Conservation (phyloP, 1,140 invertebrate species). For the Glossosoma conforme region DNA sequence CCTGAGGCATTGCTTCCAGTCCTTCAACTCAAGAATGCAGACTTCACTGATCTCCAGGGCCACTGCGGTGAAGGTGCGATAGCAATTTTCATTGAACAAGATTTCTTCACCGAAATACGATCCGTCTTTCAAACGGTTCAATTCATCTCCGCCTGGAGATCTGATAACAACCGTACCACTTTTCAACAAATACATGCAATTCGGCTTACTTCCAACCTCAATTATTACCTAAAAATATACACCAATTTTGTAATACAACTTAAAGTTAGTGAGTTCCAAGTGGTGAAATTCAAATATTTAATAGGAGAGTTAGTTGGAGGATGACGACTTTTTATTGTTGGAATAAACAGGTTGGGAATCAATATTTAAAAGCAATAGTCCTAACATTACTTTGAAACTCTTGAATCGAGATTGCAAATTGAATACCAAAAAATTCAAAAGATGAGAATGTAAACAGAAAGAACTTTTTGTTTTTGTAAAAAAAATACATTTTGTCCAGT, state of each 20-base stretch:
- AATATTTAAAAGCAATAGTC: too few relatives aligned
- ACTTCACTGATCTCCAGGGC: conserved; percentile 11
- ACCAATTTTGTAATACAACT: not conserved
- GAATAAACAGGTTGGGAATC: too few relatives aligned
- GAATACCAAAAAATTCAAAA: too few relatives aligned
- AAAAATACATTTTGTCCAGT: too few relatives aligned
- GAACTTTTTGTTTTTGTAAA: too few relatives aligned
- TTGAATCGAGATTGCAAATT: too few relatives aligned
- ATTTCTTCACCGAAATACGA: conserved; percentile 11
- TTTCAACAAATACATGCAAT: conserved; percentile 7
- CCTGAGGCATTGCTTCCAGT: conserved; percentile 8
- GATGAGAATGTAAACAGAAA: too few relatives aligned
- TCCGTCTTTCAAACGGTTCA: conserved; percentile 1
- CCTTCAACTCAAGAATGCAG: not conserved
- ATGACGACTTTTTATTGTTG: too few relatives aligned
- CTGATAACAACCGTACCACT: conserved; percentile 4
- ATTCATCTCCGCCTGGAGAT: not conserved
- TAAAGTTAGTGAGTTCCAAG: not conserved
- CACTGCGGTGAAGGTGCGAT: not conserved
- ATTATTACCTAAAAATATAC: conserved; percentile 9
- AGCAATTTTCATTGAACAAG: not conserved
- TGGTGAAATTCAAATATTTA: not conserved
- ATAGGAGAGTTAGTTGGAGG: too few relatives aligned
- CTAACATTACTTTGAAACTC: too few relatives aligned
- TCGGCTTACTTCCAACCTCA: conserved; percentile 1